These are phyloP conservation scores for Hyles vespertilio DNA, from an alignment of 1,140 invertebrate species.

Conservation along the genomic window DNA sequence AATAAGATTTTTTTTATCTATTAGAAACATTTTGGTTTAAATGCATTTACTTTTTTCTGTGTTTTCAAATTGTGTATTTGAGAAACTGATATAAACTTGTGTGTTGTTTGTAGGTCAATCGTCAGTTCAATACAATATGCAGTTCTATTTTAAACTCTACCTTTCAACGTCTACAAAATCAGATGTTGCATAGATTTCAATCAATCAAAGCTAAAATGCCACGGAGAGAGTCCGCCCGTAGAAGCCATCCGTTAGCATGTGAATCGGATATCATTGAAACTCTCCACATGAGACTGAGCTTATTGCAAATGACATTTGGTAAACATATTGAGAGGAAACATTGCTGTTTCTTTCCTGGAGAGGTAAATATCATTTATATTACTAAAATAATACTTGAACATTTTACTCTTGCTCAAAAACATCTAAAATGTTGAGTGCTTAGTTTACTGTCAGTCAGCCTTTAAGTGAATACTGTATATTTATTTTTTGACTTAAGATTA, in stretches of 20 bases:
- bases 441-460: too few species aligned
- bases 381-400: neutral
- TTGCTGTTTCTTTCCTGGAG: slow-evolving; percentile 93
- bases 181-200: slow-evolving; percentile 88
- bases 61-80: too few species aligned
- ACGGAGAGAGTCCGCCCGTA: slow-evolving; percentile 87
- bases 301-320: slow-evolving; percentile 93
- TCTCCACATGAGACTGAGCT: slow-evolving; percentile 89
- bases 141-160: slow-evolving; percentile 86
- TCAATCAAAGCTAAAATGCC: slow-evolving; percentile 93
- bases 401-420: too few species aligned
- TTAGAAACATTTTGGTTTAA: too few species aligned
- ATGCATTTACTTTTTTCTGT: too few species aligned
- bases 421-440: too few species aligned
- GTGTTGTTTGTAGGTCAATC: slow-evolving; percentile 80
- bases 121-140: slow-evolving; percentile 86
- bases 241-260: slow-evolving; percentile 89
- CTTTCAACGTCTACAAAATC: slow-evolving; percentile 86
- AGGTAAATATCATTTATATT: slow-evolving; percentile 77
- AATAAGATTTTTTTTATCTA: too few species aligned
- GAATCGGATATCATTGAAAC: slow-evolving; percentile 94
- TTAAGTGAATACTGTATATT: too few species aligned
- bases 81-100: too few species aligned
- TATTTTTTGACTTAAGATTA: too few species aligned
- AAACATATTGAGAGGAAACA: slow-evolving; percentile 94